Evolutionary conservation across 1,140 invertebrate genomes (phyloP), one percentile per base, ranked within the genome.

Genomic region (Leptonema lineaticorne): DNA sequence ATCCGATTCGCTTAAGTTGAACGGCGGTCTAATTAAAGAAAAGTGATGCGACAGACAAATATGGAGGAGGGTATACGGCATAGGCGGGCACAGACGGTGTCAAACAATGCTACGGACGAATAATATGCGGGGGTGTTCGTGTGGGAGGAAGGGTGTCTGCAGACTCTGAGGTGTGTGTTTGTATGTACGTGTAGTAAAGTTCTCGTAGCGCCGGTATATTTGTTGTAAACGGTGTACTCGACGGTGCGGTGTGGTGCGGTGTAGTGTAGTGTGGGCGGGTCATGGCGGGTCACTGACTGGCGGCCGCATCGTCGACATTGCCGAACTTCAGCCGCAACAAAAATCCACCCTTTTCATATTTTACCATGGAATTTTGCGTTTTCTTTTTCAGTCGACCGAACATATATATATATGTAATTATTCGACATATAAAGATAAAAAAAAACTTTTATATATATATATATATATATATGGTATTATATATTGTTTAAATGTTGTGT

Each of bases 241-340:
- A 50, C 24, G 60, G 16, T 45, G n/a, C 14, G 18, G 37, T 5
- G 33, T 22, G 20, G 45, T 18, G 59, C 7, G 62, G 27, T 1
- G 59, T 29, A 30, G 60, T 1, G 37, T 41, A 53, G 30, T 41
- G 28, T 33, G 53, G 33, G 59, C 59, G 28, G 26, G 58, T 57
- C 64, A 56, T 29, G 30, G 1, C n/a, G 53, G 50, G 64, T 66
- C 56, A 45, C 41, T 50, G 64, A 64, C 62, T 64, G 62, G 62
- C 62, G 62, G 60, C 37, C 24, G 24, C 41, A 14, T 18, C 22
- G 41, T 18, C 28, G 58, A 62, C 58, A 33, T 41, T 62, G 18
- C 28, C 57, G 57, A 59, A 59, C 28, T 33, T 37, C 28, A 28
- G 28, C 26, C 53, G 26, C n/a, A 37, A 59, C 16, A 59, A 57